Conservation (phyloP, 2,888 invertebrate species). For the Tridacna crocea region DNA sequence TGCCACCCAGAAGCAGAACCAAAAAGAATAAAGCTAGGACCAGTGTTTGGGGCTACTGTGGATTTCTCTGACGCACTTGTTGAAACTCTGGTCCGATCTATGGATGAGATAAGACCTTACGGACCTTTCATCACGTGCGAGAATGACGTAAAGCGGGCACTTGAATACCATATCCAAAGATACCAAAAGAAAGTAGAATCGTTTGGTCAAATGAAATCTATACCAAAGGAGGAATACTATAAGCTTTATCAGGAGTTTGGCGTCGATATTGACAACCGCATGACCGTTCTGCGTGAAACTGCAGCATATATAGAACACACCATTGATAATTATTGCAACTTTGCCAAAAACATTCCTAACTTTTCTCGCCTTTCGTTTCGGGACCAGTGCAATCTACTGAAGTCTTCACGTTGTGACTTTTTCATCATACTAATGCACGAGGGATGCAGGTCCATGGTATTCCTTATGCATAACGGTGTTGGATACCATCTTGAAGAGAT, state of each 20-base stretch:
- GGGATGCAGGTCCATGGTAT: constrained; percentile 38
- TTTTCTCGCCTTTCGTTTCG: constrained; percentile 45
- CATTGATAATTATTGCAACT: constrained; percentile 48
- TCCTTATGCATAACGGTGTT: constrained; percentile 49
- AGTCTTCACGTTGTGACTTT: constrained; percentile 56
- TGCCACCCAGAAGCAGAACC: constrained; percentile 5
- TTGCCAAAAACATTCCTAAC: constrained; percentile 56
- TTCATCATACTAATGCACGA: constrained; percentile 56
- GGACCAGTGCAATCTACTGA: constrained; percentile 58
- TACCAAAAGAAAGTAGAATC: constrained; percentile 46
- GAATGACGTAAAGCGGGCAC: constrained; percentile 30
- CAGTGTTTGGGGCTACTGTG: background rate
- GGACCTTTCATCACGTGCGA: constrained; percentile 35
- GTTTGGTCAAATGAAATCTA: constrained; percentile 48
- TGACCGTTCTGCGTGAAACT: constrained; percentile 42
- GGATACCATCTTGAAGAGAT: constrained; percentile 55
- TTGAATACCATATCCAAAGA: constrained; percentile 44
- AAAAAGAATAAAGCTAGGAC: background rate
- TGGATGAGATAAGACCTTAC: constrained; percentile 53
- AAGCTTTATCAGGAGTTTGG: constrained; percentile 52
- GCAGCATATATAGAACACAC: constrained; percentile 32
- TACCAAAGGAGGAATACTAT: constrained; percentile 56
- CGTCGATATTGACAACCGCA: constrained; percentile 56
- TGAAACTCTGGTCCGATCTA: constrained; percentile 35
- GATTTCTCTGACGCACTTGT: constrained; percentile 35